Evolutionary conservation across 1,140 invertebrate genomes (phyloP).

Genomic region (Drosophila grimshawi): DNA sequence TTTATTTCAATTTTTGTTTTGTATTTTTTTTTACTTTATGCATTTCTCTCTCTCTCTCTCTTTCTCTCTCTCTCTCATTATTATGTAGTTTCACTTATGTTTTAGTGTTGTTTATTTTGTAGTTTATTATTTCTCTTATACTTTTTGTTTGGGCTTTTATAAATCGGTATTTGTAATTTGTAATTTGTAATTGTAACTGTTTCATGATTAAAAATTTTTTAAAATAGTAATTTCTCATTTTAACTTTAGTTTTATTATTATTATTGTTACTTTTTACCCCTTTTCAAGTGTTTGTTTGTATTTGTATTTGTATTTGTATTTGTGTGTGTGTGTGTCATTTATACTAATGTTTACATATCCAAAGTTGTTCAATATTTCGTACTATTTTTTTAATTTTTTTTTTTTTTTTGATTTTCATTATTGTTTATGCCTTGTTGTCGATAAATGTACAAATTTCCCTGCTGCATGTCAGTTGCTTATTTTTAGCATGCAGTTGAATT

Average conservation of each 20-base stretch:
- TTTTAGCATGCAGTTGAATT: slow-evolving; percentile 44
- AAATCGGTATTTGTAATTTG: slow-evolving; percentile 7
- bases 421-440: slow-evolving; percentile 48
- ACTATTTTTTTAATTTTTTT: slow-evolving; percentile 41
- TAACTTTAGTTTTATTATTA: slow-evolving; percentile 42
- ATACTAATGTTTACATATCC: slow-evolving; percentile 28
- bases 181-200: slow-evolving; percentile 28
- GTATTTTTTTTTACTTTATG: slow-evolving; percentile 11
- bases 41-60: slow-evolving; percentile 5
- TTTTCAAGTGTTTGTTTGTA: slow-evolving; percentile 26
- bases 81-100: slow-evolving; percentile 18
- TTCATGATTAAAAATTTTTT: slow-evolving; percentile 37
- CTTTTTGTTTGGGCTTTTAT: slow-evolving; percentile 8
- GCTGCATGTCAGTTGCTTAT: slow-evolving; percentile 36
- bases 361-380: slow-evolving; percentile 39
- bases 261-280: slow-evolving; percentile 38
- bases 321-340: slow-evolving; percentile 37
- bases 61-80: slow-evolving; percentile 3
- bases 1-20: slow-evolving; percentile 44
- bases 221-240: slow-evolving; percentile 37
- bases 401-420: slow-evolving; percentile 40
- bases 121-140: slow-evolving; percentile 1
- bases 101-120: slow-evolving; percentile 10
- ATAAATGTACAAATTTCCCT: slow-evolving; percentile 58
- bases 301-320: slow-evolving; percentile 4